Evolutionary conservation across 1,140 invertebrate genomes (phyloP).

Genomic region (Cecropterus lyciades): DNA sequence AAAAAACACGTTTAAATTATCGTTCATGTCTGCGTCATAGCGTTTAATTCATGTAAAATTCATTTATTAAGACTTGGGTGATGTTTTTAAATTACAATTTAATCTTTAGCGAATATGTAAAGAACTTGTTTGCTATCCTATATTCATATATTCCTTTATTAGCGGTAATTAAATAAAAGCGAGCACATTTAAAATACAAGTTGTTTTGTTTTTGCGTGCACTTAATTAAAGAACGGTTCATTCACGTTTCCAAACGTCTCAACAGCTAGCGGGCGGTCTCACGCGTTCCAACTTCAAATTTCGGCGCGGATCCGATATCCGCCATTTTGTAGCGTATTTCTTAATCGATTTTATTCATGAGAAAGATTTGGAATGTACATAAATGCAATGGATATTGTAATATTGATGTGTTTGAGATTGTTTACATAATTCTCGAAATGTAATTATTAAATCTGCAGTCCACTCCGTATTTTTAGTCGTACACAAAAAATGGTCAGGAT

Average conservation of each 20-base stretch:
- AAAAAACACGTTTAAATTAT: too few species aligned
- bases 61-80: constrained; percentile 6
- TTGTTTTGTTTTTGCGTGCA: constrained; percentile 10
- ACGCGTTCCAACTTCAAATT: constrained; percentile 62
- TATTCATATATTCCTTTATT: too few species aligned
- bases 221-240: constrained; percentile 35
- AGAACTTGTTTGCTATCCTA: background rate
- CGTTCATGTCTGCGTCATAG: too few species aligned
- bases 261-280: constrained; percentile 54
- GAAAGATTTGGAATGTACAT: too few species aligned
- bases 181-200: constrained; percentile 1
- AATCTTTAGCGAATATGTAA: too few species aligned
- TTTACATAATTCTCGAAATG: constrained; percentile 3
- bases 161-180: constrained; percentile 11
- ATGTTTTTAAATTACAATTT: background rate
- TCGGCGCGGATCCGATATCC: constrained; percentile 56
- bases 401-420: too few species aligned
- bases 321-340: constrained; percentile 6
- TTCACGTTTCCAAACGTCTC: constrained; percentile 41
- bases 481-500: constrained; percentile 17
- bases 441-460: background rate
- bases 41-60: too few species aligned
- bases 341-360: background rate
- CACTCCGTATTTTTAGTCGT: background rate
- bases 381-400: too few species aligned